Evolutionary conservation across 2,113 vertebrate species (phyloP).

Genomic region (Macrotis lagotis): DNA sequence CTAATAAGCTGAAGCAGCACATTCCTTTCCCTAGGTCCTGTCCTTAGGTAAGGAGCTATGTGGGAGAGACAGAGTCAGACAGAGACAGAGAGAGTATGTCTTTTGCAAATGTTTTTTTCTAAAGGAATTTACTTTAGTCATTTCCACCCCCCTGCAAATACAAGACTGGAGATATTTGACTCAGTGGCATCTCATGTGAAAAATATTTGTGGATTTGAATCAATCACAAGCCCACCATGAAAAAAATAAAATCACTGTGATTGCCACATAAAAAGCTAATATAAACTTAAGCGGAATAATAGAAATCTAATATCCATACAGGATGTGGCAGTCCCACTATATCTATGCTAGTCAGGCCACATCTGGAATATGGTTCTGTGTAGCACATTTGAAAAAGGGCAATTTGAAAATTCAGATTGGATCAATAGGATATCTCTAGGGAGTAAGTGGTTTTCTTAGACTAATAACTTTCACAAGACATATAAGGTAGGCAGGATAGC

Average conservation of each 20-base stretch:
- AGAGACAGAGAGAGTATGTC: not conserved
- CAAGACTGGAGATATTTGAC: not conserved
- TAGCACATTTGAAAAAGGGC: not conserved
- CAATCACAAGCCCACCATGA: not conserved
- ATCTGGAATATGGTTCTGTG: not conserved
- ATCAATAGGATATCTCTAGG: not conserved
- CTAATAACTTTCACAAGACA: not conserved
- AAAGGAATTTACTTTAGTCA: slow-evolving; percentile 42
- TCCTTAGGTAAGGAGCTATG: not conserved
- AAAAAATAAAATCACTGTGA: not conserved
- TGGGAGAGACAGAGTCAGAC: no score
- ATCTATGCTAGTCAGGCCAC: not conserved
- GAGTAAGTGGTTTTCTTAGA: not conserved
- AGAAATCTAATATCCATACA: not conserved
- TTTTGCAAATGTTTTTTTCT: slow-evolving; percentile 17
- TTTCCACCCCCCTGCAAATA: not conserved
- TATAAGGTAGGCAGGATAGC: not conserved
- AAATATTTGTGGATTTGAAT: not conserved
- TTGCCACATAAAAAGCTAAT: not conserved
- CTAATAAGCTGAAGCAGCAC: slow-evolving; percentile 17
- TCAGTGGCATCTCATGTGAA: not conserved
- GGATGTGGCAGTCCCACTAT: not conserved
- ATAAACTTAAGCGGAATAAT: not conserved
- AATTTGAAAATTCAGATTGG: not conserved
- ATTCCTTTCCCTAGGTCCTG: not conserved